Evolutionary conservation across 2,888 invertebrate genomes (phyloP).

Genomic region (Drosophila gaucha): DNA sequence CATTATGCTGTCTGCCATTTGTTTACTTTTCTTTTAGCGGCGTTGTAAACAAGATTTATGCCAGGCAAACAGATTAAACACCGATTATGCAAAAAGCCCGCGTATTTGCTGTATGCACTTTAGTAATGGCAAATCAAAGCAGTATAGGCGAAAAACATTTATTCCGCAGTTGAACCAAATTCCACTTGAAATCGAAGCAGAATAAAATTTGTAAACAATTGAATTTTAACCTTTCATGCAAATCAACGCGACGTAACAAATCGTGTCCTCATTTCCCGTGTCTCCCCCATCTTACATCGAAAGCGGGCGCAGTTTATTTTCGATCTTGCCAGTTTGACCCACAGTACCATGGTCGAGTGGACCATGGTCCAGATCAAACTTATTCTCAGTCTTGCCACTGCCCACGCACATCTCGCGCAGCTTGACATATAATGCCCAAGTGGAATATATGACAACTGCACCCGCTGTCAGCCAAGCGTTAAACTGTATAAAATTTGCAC

Average conservation of each 20-base stretch:
- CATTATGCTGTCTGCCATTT: too few species aligned
- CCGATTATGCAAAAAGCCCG: too few species aligned
- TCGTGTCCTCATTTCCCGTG: constrained; percentile 16
- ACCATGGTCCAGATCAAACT: not conserved
- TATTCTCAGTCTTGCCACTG: not conserved
- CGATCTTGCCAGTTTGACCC: too few species aligned
- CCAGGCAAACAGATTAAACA: constrained; percentile 8
- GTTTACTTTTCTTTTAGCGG: constrained; percentile 16
- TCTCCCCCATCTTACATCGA: too few species aligned
- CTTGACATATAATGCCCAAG: constrained; percentile 42
- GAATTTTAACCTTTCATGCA: constrained; percentile 13
- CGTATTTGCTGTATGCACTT: too few species aligned
- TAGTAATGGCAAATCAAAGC: too few species aligned
- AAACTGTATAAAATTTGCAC: constrained; percentile 8
- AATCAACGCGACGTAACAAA: constrained; percentile 1
- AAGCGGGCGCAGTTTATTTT: too few species aligned
- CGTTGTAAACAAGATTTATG: constrained; percentile 2
- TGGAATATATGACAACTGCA: constrained; percentile 33
- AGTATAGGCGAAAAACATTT: too few species aligned
- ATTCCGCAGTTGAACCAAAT: not conserved
- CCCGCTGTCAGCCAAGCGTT: constrained; percentile 46
- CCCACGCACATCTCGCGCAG: not conserved
- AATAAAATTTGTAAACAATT: not conserved
- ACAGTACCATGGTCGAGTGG: too few species aligned
- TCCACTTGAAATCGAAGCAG: constrained; percentile 18